Evolutionary conservation across 2,888 invertebrate species (phyloP).

Genomic region (Fragum fragum): DNA sequence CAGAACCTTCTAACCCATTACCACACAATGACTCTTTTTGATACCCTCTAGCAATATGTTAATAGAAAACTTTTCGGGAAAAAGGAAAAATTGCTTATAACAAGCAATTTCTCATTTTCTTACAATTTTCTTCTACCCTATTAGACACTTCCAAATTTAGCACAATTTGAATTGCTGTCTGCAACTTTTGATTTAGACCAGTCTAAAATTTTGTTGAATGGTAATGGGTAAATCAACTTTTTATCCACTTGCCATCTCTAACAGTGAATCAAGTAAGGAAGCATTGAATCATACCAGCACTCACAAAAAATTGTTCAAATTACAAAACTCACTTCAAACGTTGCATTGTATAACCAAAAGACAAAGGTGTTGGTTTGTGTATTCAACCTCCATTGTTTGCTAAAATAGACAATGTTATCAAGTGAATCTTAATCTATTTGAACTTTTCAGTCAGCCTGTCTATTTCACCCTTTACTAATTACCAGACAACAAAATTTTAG

Average conservation of each 20-base stretch:
- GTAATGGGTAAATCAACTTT: too few relatives aligned
- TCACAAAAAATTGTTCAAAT: background rate
- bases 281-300: too few relatives aligned
- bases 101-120: background rate
- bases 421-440: background rate
- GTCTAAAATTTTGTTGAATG: too few relatives aligned
- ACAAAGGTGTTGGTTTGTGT: slow-evolving; percentile 3
- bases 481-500: too few relatives aligned
- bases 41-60: too few relatives aligned
- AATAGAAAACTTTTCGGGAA: background rate
- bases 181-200: too few relatives aligned
- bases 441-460: background rate
- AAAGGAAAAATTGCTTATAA: background rate
- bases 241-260: too few relatives aligned
- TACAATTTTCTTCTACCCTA: background rate
- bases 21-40: too few relatives aligned
- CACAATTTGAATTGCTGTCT: too few relatives aligned
- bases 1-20: too few relatives aligned
- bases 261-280: background rate
- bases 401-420: background rate
- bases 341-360: too few relatives aligned
- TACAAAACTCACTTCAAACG: background rate
- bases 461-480: background rate
- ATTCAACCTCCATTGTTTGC: background rate
- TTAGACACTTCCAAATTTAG: too few relatives aligned